Conservation (phyloP, 2,888 invertebrate species). For the Thecophora atra region DNA sequence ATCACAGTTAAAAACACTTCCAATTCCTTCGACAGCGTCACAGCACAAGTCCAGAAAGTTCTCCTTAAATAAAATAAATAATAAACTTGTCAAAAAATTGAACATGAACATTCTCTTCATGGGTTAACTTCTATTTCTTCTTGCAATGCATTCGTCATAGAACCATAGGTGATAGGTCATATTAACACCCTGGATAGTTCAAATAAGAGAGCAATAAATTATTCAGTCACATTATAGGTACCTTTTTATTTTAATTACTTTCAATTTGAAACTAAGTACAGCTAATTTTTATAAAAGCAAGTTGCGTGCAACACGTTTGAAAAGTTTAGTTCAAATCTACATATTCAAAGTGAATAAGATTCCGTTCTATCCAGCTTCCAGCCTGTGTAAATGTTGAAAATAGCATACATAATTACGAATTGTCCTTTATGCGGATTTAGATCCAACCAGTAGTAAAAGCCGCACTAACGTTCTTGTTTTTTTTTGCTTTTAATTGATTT, state of each 20-base stretch:
- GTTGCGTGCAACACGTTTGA: slow-evolving; percentile 1
- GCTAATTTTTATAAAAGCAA: slow-evolving; percentile 22
- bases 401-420: slow-evolving; percentile 23
- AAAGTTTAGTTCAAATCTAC: slow-evolving; percentile 12
- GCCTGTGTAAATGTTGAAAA: not conserved
- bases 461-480: slow-evolving; percentile 35
- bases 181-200: no score
- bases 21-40: no score
- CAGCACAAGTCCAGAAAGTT: no score
- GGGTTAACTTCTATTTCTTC: no score
- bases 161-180: no score
- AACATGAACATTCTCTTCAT: no score
- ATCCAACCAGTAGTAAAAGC: slow-evolving; percentile 38
- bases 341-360: not conserved
- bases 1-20: no score
- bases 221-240: not conserved
- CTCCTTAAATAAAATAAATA: no score
- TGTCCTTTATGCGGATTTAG: slow-evolving; percentile 28
- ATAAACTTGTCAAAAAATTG: no score
- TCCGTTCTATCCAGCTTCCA: not conserved
- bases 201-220: not conserved
- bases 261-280: slow-evolving; percentile 17
- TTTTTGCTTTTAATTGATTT: slow-evolving; percentile 31
- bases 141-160: no score
- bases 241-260: slow-evolving; percentile 21